phyloP scores from a whole-genome alignment of 2,888 invertebrate species.

The Eristalis tenax region DNA sequence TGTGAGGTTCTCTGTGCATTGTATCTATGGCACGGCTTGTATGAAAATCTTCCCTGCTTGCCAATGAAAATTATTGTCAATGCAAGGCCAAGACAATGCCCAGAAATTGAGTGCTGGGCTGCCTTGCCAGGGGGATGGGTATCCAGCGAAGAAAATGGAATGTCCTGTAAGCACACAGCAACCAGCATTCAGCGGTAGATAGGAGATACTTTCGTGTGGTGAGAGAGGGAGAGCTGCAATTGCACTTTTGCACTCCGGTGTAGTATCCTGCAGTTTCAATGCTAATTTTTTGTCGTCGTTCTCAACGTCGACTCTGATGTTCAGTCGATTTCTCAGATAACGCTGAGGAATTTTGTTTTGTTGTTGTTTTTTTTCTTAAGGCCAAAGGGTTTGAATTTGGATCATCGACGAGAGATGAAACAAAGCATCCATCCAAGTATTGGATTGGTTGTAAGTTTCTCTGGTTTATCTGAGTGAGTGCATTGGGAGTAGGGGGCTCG shows the following conservation, averaged over 20 bases:
- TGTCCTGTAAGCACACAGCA: conserved; percentile 45
- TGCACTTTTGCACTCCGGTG: conserved; percentile 67
- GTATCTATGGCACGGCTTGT: conserved; percentile 42
- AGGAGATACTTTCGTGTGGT: not conserved
- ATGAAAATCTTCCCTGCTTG: conserved; percentile 59
- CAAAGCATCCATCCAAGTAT: conserved; percentile 59
- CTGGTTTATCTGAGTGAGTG: too few relatives aligned
- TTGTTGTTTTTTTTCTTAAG: not conserved
- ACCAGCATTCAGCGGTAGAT: not conserved
- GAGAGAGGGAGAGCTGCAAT: conserved; percentile 44
- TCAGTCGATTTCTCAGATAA: conserved; percentile 64
- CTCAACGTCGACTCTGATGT: conserved; percentile 22
- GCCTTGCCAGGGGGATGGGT: too few relatives aligned
- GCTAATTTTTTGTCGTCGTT: conserved; percentile 68
- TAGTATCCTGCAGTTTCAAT: conserved; percentile 67
- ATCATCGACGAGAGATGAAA: conserved; percentile 54
- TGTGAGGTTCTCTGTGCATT: conserved; percentile 3
- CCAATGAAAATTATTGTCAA: conserved; percentile 73
- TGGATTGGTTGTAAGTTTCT: conserved; percentile 1
- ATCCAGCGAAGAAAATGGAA: conserved; percentile 12
- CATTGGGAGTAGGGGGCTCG: too few relatives aligned
- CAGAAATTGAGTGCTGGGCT: conserved; percentile 36
- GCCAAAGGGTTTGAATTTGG: conserved; percentile 38
- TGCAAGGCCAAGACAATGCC: conserved; percentile 71
- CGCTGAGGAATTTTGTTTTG: conserved; percentile 56